Evolutionary conservation across 2,888 invertebrate genomes (phyloP).

Genomic region (Lasioglossum morio): DNA sequence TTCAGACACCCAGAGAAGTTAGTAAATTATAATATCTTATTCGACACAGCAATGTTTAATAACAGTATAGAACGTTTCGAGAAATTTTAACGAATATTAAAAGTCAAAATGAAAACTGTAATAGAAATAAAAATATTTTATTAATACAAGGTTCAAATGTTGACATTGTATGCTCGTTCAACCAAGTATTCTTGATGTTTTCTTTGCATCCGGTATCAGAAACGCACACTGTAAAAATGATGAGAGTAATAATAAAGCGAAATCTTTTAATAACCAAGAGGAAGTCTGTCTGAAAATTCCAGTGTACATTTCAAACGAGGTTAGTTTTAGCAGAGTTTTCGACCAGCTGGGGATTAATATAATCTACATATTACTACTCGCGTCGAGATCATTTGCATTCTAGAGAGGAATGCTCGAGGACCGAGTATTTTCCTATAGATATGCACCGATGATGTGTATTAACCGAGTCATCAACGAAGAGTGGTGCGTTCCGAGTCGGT

Average conservation of each 20-base stretch:
- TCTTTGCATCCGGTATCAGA: background rate
- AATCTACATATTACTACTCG: slow-evolving; percentile 68
- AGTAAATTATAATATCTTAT: background rate
- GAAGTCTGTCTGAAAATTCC: slow-evolving; percentile 24
- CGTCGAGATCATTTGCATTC: slow-evolving; percentile 66
- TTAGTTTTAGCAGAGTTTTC: slow-evolving; percentile 68
- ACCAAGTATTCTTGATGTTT: background rate
- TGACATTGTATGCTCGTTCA: background rate
- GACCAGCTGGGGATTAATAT: slow-evolving; percentile 68
- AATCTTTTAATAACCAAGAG: slow-evolving; percentile 23
- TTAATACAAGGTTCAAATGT: background rate
- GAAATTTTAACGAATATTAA: no score
- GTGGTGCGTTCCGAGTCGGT: background rate
- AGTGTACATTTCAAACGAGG: slow-evolving; percentile 40
- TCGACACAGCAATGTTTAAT: background rate
- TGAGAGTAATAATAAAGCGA: slow-evolving; percentile 8
- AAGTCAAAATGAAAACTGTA: background rate
- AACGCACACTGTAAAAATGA: background rate
- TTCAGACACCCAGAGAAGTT: background rate
- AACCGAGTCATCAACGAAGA: background rate
- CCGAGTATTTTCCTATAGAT: slow-evolving; percentile 43
- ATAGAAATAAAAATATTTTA: background rate
- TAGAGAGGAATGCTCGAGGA: slow-evolving; percentile 50
- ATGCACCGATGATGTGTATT: slow-evolving; percentile 35
- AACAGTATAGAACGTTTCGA: no score